Conservation (phyloP, 1,140 invertebrate genomes). For the Acromyrmex charruanus region DNA sequence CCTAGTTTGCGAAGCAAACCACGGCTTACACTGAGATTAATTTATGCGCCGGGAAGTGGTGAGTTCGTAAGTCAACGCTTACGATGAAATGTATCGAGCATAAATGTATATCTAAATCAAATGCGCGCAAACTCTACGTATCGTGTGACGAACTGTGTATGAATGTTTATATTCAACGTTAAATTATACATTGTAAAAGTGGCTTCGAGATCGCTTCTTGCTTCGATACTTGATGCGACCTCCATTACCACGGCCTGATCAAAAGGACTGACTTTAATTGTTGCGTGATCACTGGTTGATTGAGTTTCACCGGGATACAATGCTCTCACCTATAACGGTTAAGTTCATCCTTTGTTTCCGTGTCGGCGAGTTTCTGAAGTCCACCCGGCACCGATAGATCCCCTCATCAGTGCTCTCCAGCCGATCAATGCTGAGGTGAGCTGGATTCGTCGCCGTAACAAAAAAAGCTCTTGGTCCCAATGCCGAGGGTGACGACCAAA, state of each 20-base stretch:
- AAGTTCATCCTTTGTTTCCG: slow-evolving; percentile 87
- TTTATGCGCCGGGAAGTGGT: slow-evolving; percentile 40
- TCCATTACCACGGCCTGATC: slow-evolving; percentile 20
- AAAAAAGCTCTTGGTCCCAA: slow-evolving; percentile 85
- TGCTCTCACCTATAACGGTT: slow-evolving; percentile 87
- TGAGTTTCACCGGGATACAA: slow-evolving; percentile 36
- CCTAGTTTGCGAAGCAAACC: slow-evolving; percentile 54
- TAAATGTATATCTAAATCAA: slow-evolving; percentile 26
- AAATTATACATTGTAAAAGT: background rate
- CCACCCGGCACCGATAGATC: slow-evolving; percentile 88
- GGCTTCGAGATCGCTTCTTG: slow-evolving; percentile 6
- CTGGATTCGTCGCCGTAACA: slow-evolving; percentile 84
- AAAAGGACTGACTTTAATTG: slow-evolving; percentile 59
- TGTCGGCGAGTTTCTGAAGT: slow-evolving; percentile 88
- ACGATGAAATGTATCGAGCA: slow-evolving; percentile 42
- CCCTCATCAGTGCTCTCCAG: slow-evolving; percentile 86
- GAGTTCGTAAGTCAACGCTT: slow-evolving; percentile 46
- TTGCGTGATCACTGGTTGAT: slow-evolving; percentile 51
- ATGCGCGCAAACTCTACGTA: background rate
- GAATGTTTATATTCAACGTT: slow-evolving; percentile 2
- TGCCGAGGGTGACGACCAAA: slow-evolving; percentile 84
- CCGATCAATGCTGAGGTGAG: slow-evolving; percentile 86
- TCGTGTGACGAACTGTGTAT: background rate
- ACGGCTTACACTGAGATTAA: slow-evolving; percentile 52
- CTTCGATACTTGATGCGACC: slow-evolving; percentile 46